A percentile compares a stretch with the other conserved stretches of the same genome.
phyloP scores from a whole-genome alignment of 2,113 vertebrate genomes.

The Melanerpes aurifrons region DNA sequence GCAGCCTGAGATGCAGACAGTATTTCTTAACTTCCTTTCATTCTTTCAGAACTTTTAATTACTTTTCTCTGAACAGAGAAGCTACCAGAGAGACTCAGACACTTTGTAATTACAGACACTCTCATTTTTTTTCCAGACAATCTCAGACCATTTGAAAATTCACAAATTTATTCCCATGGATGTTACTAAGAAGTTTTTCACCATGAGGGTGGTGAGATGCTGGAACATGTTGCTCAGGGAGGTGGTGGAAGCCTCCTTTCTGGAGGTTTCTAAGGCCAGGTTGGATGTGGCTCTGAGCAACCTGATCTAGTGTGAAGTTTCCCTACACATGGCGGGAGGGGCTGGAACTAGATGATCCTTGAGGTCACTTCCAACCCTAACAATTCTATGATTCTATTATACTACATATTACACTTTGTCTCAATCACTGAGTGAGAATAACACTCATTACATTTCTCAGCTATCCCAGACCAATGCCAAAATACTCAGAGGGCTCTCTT shows the following conservation, averaged over 20 bases:
- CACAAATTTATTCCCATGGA: not conserved
- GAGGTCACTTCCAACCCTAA: too few species aligned
- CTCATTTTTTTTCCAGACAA: not conserved
- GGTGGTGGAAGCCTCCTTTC: too few species aligned
- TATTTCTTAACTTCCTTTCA: conserved; percentile 6
- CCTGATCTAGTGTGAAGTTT: too few species aligned
- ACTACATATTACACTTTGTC: not conserved
- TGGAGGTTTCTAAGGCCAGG: too few species aligned
- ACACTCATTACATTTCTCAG: not conserved
- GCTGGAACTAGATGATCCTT: too few species aligned
- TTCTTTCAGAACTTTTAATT: conserved; percentile 46
- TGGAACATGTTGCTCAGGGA: too few species aligned
- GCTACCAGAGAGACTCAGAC: not conserved
- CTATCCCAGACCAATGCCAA: not conserved
- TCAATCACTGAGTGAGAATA: not conserved
- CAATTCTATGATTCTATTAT: not conserved
- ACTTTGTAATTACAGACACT: not conserved
- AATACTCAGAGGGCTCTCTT: not conserved
- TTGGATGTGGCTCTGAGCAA: too few species aligned
- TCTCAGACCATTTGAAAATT: not conserved
- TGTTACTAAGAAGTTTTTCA: too few species aligned
- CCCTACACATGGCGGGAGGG: too few species aligned
- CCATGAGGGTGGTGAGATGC: too few species aligned
- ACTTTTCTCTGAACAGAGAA: not conserved
- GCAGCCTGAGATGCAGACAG: not conserved